Evolutionary conservation across 2,888 invertebrate species (phyloP).

Genomic region (Gisinianus flammeolus): DNA sequence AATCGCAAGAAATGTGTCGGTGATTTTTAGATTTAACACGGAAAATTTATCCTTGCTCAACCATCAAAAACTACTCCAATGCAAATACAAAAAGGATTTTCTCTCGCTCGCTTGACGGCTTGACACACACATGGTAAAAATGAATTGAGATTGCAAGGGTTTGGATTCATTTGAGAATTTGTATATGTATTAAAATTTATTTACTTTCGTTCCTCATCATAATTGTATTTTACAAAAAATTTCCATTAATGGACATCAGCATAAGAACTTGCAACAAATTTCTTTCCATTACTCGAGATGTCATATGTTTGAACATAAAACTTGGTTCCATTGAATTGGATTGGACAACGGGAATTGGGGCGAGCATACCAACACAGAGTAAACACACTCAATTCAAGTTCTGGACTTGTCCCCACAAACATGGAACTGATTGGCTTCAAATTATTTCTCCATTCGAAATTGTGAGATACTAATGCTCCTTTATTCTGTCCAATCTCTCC

Average conservation of each 20-base stretch:
- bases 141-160: too few species aligned
- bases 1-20: too few species aligned
- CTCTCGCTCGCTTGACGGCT: too few species aligned
- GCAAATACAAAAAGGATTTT: too few species aligned
- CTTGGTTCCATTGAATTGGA: conserved; percentile 73
- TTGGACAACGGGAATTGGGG: conserved; percentile 74
- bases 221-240: background rate
- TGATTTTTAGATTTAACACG: too few species aligned
- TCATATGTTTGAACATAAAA: conserved; percentile 77
- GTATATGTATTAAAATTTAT: too few species aligned
- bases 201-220: too few species aligned
- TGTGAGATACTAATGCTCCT: conserved; percentile 70
- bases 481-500: conserved; percentile 42
- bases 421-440: conserved; percentile 79
- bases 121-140: too few species aligned
- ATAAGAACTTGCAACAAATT: conserved; percentile 79
- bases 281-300: conserved; percentile 76
- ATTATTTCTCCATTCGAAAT: conserved; percentile 72
- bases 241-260: conserved; percentile 69
- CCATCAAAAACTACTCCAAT: too few species aligned
- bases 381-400: conserved; percentile 87
- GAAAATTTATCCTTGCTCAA: too few species aligned
- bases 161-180: too few species aligned
- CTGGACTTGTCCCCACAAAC: conserved; percentile 87
- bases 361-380: conserved; percentile 83